Percentiles rank a stretch among this genome's conserved stretches.
Conservation (phyloP, 2,113 vertebrate genomes). For the Diphyllodes magnificus region DNA sequence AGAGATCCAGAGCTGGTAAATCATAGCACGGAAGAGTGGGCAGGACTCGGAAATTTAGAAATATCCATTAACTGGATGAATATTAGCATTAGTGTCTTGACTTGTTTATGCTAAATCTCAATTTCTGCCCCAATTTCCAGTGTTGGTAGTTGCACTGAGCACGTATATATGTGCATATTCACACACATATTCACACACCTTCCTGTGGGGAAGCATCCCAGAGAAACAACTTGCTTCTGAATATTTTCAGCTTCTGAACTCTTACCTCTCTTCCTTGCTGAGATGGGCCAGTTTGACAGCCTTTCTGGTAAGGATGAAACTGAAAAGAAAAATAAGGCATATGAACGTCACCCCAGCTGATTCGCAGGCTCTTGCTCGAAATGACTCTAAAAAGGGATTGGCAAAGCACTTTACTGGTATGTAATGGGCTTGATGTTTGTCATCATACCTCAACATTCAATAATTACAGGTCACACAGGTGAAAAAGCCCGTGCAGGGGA, state of each 20-base stretch:
- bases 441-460: neutral
- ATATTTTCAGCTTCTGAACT: neutral
- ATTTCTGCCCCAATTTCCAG: neutral
- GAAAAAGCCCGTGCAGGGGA: neutral
- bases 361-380: neutral
- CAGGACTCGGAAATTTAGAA: neutral
- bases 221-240: neutral
- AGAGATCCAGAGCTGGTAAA: neutral
- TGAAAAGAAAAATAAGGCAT: conserved; percentile 47
- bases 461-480: neutral
- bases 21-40: neutral
- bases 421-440: neutral
- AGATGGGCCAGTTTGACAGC: conserved; percentile 76
- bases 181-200: neutral
- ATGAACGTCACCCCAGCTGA: neutral
- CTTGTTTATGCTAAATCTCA: neutral
- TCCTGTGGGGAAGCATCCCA: neutral
- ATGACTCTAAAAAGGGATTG: neutral
- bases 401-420: neutral
- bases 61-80: neutral
- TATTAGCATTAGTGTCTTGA: neutral
- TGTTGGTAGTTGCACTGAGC: neutral
- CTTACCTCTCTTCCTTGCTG: conserved; percentile 88
- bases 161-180: neutral
- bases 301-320: conserved; percentile 91